These are phyloP conservation scores for Eristalinus sepulchralis DNA, from an alignment of 2,888 invertebrate genomes.

Conservation along the genomic window DNA sequence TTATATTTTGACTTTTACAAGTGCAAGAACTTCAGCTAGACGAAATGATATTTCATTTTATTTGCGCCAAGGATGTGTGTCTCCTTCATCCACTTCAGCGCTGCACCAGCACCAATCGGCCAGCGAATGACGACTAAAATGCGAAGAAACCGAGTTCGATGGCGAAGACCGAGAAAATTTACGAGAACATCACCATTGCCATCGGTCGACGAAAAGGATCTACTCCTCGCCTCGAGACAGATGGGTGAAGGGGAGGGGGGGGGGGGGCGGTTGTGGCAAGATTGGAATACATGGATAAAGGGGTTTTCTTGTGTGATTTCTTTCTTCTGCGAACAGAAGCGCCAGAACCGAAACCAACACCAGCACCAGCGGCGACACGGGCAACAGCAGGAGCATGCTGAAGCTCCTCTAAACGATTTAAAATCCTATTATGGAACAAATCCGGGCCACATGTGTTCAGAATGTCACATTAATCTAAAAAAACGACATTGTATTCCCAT, in stretches of 20 bases:
- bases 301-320: constrained; percentile 55
- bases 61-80: constrained; percentile 33
- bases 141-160: constrained; percentile 21
- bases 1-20: constrained; percentile 51
- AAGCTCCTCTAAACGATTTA: constrained; percentile 65
- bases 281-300: constrained; percentile 64
- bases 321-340: background rate
- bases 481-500: constrained; percentile 69
- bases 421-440: constrained; percentile 69
- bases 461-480: constrained; percentile 70
- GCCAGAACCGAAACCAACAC: background rate
- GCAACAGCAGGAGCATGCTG: constrained; percentile 21
- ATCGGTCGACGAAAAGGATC: constrained; percentile 42
- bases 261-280: constrained; percentile 24
- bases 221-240: constrained; percentile 29
- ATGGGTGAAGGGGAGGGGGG: too few relatives aligned
- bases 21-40: constrained; percentile 47
- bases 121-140: background rate
- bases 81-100: background rate
- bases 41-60: constrained; percentile 44
- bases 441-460: constrained; percentile 67
- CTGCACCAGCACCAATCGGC: background rate
- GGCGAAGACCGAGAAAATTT: constrained; percentile 7
- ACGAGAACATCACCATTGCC: constrained; percentile 28
- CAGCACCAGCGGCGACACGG: background rate